Evolutionary conservation across 2,113 vertebrate genomes (phyloP).

Genomic region (Australoheros scitulus): DNA sequence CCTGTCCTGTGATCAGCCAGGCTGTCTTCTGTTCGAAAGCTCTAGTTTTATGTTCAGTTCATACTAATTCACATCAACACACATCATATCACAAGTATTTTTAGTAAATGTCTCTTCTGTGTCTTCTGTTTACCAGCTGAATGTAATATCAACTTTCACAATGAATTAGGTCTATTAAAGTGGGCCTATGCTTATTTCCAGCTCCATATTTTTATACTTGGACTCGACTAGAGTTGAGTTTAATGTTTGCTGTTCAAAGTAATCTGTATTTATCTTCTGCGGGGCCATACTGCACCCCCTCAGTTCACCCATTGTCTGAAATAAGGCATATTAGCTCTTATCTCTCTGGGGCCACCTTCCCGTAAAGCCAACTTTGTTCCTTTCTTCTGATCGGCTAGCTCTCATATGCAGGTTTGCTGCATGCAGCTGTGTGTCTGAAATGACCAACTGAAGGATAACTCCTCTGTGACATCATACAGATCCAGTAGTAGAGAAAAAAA

Average conservation of each 20-base stretch:
- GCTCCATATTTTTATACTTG: neutral
- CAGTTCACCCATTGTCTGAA: neutral
- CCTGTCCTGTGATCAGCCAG: neutral
- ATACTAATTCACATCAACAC: neutral
- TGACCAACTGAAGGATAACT: neutral
- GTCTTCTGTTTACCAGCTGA: neutral
- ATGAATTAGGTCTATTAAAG: neutral
- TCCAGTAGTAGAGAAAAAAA: neutral
- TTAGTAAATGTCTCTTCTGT: neutral
- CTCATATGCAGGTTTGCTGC: neutral
- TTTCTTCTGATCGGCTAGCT: neutral
- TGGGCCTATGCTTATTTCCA: neutral
- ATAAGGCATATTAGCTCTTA: neutral
- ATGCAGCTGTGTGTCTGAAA: neutral
- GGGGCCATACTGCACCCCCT: neutral
- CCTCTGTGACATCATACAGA: neutral
- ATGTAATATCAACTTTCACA: neutral
- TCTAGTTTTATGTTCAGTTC: neutral
- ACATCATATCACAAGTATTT: neutral
- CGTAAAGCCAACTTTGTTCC: neutral
- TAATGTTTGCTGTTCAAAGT: neutral
- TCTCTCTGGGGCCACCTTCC: neutral
- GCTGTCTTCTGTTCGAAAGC: neutral
- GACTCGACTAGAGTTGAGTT: neutral
- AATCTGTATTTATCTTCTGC: neutral